Evolutionary conservation across 64 coral and sea anemone genomes (phyloP), one percentile per base, ranked within the genome.

Genomic region (Trachythela sp.): DNA sequence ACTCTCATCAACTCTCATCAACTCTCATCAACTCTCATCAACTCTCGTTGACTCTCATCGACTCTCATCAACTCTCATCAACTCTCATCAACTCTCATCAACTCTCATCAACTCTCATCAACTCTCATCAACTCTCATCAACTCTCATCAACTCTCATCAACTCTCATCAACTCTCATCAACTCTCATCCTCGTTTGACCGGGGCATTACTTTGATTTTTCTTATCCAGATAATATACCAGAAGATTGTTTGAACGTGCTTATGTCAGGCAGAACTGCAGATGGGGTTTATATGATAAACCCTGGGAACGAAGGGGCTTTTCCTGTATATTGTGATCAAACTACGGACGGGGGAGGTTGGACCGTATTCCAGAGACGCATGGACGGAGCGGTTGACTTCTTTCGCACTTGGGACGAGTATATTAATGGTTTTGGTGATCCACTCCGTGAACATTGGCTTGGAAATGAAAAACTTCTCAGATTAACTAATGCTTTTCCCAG

Each of bases 181-280:
- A n/a, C n/a, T n/a, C n/a, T n/a, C n/a, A n/a, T n/a, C n/a, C n/a
- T n/a, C n/a, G n/a, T n/a, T n/a, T n/a, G n/a, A n/a, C n/a, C n/a
- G n/a, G n/a, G n/a, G n/a, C n/a, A n/a, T n/a, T n/a, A 68, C 59
- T 68, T 68, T 2, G 59, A n/a, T 68, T 68, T 68, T 68, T 68
- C 42, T 45, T 45, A 6, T 8, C 20, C 59, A 68, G 59, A n/a
- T 8, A 68, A 22, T 5, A 22, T 31, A 68, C 4, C 59, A 4
- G 20, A 68, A 31, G 30, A 31, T 68, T 68, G 59, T 31, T n/a
- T 68, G 30, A 14, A 68, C 59, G 59, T 68, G 5, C 30, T 68
- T 22, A 22, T 68, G 20, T 2, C 59, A 4, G 59, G 59, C 20
- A 22, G 30, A 31, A 68, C 30, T 22, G 3, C 59, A 31, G 59